A percentile compares a stretch with the other conserved stretches of the same genome.
Conservation (phyloP, 2,797 vertebrate species). For the Brachymystax lenok region DNA sequence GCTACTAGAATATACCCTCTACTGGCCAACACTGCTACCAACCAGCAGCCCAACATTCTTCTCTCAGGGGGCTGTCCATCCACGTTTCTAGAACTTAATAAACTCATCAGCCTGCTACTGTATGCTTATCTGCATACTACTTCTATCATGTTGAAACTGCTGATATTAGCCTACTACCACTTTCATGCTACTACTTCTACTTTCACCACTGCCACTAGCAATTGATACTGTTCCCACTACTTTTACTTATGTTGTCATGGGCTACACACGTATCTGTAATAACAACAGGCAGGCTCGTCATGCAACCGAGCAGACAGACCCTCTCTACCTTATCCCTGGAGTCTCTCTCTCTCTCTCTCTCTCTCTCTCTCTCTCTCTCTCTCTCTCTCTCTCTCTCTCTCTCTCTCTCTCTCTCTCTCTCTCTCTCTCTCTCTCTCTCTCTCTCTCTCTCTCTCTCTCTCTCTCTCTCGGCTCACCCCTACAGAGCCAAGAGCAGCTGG, state of each 20-base stretch:
- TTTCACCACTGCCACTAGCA: no score
- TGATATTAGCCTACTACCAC: neutral
- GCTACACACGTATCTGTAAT: no score
- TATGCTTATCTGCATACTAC: neutral
- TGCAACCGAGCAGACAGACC: neutral
- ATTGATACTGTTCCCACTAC: no score
- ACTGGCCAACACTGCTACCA: neutral
- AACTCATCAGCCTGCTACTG: neutral
- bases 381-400: neutral
- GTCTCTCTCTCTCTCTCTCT: neutral
- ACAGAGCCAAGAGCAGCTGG: constrained; percentile 4
- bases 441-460: neutral
- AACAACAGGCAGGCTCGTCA: no score
- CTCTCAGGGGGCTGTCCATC: neutral
- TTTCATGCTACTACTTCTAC: neutral
- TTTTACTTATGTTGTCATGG: no score
- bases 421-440: neutral
- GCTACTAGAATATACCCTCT: neutral
- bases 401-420: no score
- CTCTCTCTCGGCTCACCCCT: no score
- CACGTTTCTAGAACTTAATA: neutral
- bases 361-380: neutral
- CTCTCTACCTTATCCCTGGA: neutral
- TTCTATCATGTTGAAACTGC: neutral
- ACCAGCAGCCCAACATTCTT: neutral